Percentiles rank a stretch among this genome's conserved stretches.
Conservation (phyloP, 2,113 vertebrate species). For the Lethenteron camtschaticum region DNA sequence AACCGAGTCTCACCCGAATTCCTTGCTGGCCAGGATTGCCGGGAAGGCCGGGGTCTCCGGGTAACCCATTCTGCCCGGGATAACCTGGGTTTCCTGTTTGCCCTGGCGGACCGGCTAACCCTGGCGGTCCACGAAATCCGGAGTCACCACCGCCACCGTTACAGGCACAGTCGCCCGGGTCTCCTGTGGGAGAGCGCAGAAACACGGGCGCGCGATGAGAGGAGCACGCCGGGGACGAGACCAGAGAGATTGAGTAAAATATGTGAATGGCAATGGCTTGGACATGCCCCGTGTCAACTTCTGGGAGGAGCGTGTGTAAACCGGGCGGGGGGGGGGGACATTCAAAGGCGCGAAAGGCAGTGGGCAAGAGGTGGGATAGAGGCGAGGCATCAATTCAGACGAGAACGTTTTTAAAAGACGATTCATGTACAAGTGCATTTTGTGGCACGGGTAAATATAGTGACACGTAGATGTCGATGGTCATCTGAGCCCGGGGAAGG, state of each 20-base stretch:
- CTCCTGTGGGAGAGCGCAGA: conserved; percentile 24
- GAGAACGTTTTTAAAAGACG: too few relatives aligned
- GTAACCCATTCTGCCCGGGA: conserved; percentile 29
- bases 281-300: too few relatives aligned
- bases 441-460: too few relatives aligned
- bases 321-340: too few relatives aligned
- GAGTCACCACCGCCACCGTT: conserved; percentile 20
- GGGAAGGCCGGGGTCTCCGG: conserved; percentile 36
- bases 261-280: conserved; percentile 14
- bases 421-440: too few relatives aligned
- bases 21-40: conserved; percentile 33
- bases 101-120: conserved; percentile 29
- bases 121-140: conserved; percentile 18
- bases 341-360: background rate
- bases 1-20: conserved; percentile 21
- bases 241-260: background rate
- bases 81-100: conserved; percentile 22
- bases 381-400: too few relatives aligned
- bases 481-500: too few relatives aligned
- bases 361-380: background rate
- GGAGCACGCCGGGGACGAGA: background rate
- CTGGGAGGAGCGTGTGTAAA: too few relatives aligned
- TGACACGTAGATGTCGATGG: too few relatives aligned
- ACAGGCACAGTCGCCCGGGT: conserved; percentile 51
- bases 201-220: background rate